Percentiles rank a stretch among this genome's conserved stretches.
These are phyloP conservation scores for Seira sanloemensis DNA, from an alignment of 2,888 invertebrate species.

Conservation along the genomic window DNA sequence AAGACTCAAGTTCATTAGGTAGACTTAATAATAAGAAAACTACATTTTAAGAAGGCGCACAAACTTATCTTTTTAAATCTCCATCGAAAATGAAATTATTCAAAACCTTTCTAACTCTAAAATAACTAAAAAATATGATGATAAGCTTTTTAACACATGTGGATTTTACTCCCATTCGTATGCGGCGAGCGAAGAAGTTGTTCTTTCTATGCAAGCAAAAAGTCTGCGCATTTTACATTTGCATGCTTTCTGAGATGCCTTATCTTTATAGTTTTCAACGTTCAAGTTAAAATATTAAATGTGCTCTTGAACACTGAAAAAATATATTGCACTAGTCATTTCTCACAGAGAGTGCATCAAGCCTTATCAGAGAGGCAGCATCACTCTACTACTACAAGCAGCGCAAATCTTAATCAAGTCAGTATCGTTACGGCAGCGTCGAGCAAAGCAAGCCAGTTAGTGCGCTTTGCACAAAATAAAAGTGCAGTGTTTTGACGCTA, in stretches of 20 bases:
- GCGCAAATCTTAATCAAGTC: conserved; percentile 6
- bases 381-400: neutral
- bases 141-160: neutral
- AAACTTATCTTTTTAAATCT: neutral
- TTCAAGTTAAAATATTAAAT: too few relatives aligned
- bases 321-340: neutral
- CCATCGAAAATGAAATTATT: neutral
- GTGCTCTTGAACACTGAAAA: neutral
- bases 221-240: too few relatives aligned
- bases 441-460: neutral
- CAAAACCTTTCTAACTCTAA: neutral
- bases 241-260: neutral
- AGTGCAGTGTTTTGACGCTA: neutral
- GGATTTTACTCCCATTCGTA: too few relatives aligned
- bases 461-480: neutral
- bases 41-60: neutral
- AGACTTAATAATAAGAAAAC: neutral
- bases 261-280: neutral
- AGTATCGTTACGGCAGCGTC: conserved; percentile 3
- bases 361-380: neutral
- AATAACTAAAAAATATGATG: neutral
- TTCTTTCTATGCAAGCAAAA: too few relatives aligned
- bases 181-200: too few relatives aligned
- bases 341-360: neutral
- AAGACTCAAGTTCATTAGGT: neutral